Percentiles rank a stretch among this genome's conserved stretches.
phyloP scores from a whole-genome alignment of 2,888 invertebrate species.

The Ashinkailepas kermadecensis region DNA sequence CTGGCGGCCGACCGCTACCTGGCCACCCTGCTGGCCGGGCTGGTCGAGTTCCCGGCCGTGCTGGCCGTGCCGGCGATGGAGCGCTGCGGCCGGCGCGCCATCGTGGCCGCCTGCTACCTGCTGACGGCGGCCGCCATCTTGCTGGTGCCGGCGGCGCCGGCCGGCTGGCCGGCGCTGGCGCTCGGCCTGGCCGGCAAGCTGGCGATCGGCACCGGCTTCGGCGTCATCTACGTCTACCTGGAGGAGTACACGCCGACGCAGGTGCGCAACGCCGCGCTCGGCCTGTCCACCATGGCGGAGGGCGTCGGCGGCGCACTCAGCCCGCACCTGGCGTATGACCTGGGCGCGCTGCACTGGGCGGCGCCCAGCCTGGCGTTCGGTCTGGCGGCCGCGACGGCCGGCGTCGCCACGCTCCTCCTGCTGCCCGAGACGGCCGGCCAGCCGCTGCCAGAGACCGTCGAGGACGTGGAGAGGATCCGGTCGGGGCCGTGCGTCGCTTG shows the following conservation, averaged over 20 bases:
- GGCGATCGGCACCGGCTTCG: constrained; percentile 45
- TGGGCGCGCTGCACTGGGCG: constrained; percentile 24
- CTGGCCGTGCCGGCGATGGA: constrained; percentile 41
- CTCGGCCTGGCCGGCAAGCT: constrained; percentile 40
- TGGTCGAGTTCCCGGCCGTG: constrained; percentile 45
- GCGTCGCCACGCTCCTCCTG: background rate
- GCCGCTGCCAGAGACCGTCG: background rate
- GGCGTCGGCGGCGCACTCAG: constrained; percentile 47
- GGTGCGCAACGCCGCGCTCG: constrained; percentile 43
- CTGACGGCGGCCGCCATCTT: constrained; percentile 44
- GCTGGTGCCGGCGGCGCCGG: constrained; percentile 40
- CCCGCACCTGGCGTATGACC: constrained; percentile 40
- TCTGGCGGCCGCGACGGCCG: background rate
- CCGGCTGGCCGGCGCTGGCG: constrained; percentile 34
- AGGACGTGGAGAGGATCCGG: background rate
- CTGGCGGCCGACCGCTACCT: constrained; percentile 45
- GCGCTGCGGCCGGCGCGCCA: constrained; percentile 44
- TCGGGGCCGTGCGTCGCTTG: background rate
- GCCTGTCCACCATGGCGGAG: constrained; percentile 34
- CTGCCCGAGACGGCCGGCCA: background rate
- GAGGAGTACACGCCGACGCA: constrained; percentile 37
- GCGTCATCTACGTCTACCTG: constrained; percentile 45
- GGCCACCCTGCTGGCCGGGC: constrained; percentile 45
- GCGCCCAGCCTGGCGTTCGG: background rate
- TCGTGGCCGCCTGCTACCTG: constrained; percentile 43